phyloP scores from a whole-genome alignment of 2,888 invertebrate genomes.

The Lasiommata megera region DNA sequence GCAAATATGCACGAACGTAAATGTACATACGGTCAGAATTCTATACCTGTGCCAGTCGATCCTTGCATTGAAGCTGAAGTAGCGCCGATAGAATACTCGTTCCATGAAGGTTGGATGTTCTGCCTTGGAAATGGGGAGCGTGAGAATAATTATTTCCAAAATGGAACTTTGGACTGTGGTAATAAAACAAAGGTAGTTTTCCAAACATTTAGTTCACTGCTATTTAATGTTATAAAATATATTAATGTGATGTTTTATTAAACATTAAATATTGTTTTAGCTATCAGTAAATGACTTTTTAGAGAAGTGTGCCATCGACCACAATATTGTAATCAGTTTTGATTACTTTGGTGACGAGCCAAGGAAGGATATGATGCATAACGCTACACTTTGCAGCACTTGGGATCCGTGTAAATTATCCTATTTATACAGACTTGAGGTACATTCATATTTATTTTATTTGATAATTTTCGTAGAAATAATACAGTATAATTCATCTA shows the following conservation, averaged over 20 bases:
- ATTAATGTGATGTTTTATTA: not conserved
- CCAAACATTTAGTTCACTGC: not conserved
- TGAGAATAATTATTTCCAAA: constrained; percentile 70
- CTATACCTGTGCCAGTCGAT: constrained; percentile 57
- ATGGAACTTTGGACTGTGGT: constrained; percentile 73
- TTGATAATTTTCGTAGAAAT: no score
- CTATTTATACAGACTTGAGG: constrained; percentile 72
- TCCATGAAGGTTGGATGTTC: constrained; percentile 75
- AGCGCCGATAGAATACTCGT: constrained; percentile 72
- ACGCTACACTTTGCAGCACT: constrained; percentile 65
- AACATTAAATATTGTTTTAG: constrained; percentile 39
- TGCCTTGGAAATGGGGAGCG: constrained; percentile 72
- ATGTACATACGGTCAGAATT: constrained; percentile 59
- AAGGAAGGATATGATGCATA: constrained; percentile 71
- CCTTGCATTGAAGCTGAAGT: constrained; percentile 75
- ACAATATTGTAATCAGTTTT: constrained; percentile 69
- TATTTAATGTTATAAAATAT: not conserved
- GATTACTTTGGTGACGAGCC: constrained; percentile 76
- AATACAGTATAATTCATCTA: no score
- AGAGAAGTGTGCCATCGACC: constrained; percentile 64
- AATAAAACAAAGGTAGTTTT: constrained; percentile 63
- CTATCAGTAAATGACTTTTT: constrained; percentile 58
- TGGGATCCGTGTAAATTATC: constrained; percentile 73
- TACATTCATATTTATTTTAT: constrained; percentile 27
- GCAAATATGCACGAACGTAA: constrained; percentile 72